A percentile compares a stretch with the other conserved stretches of the same genome.
These are phyloP conservation scores for Parapristionchus giblindavisi DNA, from an alignment of 2,888 invertebrate species.

Conservation along the genomic window DNA sequence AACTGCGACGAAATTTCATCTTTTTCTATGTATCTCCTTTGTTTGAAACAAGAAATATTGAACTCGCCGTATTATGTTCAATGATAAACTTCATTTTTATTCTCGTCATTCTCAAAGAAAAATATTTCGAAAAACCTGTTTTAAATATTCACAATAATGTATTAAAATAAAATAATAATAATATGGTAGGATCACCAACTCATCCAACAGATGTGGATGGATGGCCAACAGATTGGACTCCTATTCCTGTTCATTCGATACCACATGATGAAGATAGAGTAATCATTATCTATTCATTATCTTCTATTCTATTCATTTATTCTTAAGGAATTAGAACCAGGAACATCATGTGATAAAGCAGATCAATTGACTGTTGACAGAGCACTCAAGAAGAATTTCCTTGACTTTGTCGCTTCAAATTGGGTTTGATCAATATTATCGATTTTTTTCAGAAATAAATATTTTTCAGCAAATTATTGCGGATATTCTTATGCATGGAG, in stretches of 20 bases:
- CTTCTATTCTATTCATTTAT: not conserved
- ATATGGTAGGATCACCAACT: constrained; percentile 9
- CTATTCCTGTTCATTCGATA: constrained; percentile 30
- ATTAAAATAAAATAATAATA: not conserved
- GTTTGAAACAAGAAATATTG: no score
- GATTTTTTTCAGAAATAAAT: not conserved
- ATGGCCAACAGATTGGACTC: constrained; percentile 26
- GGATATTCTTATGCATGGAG: not conserved
- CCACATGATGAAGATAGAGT: constrained; percentile 31
- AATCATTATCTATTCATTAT: not conserved
- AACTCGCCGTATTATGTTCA: no score
- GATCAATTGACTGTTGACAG: not conserved
- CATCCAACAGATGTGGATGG: not conserved
- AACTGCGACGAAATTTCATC: no score
- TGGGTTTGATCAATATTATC: not conserved
- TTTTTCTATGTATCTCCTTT: no score
- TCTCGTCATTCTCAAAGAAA: no score
- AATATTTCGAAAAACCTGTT: not conserved
- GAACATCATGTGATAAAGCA: constrained; percentile 8
- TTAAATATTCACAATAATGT: not conserved
- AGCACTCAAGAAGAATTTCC: constrained; percentile 5
- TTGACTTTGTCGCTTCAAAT: constrained; percentile 26
- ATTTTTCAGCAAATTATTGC: not conserved
- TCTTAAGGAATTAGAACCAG: constrained; percentile 23
- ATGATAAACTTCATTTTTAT: no score